These are phyloP conservation scores for Delphinapterus leucas DNA, from an alignment of 2,113 vertebrate genomes.

Conservation along the genomic window DNA sequence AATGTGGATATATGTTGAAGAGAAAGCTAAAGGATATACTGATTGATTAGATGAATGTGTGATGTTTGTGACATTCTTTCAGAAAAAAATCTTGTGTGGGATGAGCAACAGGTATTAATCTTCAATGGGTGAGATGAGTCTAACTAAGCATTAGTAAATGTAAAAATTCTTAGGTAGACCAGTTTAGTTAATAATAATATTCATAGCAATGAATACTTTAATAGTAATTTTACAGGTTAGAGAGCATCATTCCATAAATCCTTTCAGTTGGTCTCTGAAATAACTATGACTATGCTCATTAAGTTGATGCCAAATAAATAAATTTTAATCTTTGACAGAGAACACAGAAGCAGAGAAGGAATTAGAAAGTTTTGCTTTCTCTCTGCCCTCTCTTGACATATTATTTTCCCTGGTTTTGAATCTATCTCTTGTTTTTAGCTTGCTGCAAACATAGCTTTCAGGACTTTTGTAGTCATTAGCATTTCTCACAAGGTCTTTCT, in stretches of 20 bases:
- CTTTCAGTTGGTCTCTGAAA: conserved; percentile 24
- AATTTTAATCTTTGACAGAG: background rate
- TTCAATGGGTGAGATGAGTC: background rate
- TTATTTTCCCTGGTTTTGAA: background rate
- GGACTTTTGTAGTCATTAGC: background rate
- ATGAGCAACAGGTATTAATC: background rate
- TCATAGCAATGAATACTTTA: background rate
- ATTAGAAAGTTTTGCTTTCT: background rate
- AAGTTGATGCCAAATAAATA: background rate
- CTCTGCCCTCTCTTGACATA: background rate
- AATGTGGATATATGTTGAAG: background rate
- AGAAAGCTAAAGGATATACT: background rate
- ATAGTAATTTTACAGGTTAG: background rate
- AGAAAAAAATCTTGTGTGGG: background rate
- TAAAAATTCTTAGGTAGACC: background rate
- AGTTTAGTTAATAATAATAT: background rate
- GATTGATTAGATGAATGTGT: background rate
- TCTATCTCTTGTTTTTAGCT: background rate
- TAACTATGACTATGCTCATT: background rate
- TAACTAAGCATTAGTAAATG: background rate
- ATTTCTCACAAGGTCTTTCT: conserved; percentile 12
- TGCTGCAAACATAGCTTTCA: background rate
- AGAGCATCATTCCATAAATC: background rate
- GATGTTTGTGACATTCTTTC: background rate
- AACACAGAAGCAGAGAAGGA: background rate